Evolutionary conservation across 2,797 vertebrate genomes (phyloP), one percentile per base, ranked within the genome.

Genomic region (Linurgus olivaceus): DNA sequence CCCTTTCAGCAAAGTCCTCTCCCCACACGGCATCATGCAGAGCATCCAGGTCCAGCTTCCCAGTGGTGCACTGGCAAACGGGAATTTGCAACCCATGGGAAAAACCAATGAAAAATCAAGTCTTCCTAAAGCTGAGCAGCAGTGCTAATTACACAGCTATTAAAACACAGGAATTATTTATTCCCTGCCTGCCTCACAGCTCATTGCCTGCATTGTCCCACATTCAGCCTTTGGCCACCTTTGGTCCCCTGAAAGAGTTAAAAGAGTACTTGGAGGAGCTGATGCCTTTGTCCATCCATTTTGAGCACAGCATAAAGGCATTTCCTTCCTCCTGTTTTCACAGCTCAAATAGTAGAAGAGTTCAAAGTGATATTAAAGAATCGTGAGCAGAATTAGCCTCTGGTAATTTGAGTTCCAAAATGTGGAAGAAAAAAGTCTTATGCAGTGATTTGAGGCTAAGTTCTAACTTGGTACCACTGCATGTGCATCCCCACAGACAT

Each of bases 281-380:
- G 54, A 81, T 94, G 67, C 66, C 62, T 94, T 95, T 95, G 75
- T 93, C 84, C 37, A 25, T 86, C 25, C 18, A 6, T 93, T 96
- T 88, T 89, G 29, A 79, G 68, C 77, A 61, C 72, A 58, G 91
- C 94, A 96, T 94, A 94, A 94, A 97, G 84, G 86, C 88, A 83
- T 95, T 94, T 94, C 86, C 90, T 94, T 86, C 77, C 77, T 90
- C 78, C 55, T 70, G 72, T 93, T 95, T 96, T 79, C 84, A 94
- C 58, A 90, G 89, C 83, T 95, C 70, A 74, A 62, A 81, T 24
- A 68, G 66, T n/a, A 72, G 90, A 90, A 91, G 74, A 35, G 86
- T 87, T 96, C 70, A 86, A 93, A 93, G 80, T 37, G n/a, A 76
- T 94, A 88, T 87, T 83, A 70, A 91, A 80, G 86, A 91, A 72